These are phyloP conservation scores for Rhinella marina DNA, from an alignment of 2,797 vertebrate genomes.

Conservation along the genomic window DNA sequence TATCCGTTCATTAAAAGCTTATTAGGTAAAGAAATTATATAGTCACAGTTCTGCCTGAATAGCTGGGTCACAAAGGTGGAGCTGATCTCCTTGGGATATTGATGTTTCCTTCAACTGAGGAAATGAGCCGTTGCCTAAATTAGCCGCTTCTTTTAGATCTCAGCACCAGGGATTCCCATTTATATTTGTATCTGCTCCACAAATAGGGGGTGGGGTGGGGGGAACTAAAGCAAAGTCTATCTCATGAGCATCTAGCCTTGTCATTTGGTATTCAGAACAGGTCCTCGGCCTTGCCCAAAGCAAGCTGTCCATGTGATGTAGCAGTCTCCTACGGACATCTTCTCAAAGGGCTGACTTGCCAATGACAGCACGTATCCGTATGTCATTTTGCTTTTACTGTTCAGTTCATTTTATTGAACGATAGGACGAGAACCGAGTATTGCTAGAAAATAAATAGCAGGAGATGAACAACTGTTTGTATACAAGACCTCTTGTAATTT, in stretches of 20 bases:
- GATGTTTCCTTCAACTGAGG: slow-evolving; percentile 78
- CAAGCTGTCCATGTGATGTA: slow-evolving; percentile 79
- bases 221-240: slow-evolving; percentile 63
- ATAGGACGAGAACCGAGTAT: neutral
- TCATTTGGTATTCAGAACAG: slow-evolving; percentile 78
- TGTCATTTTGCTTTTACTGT: slow-evolving; percentile 73
- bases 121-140: slow-evolving; percentile 77
- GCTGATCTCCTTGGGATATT: slow-evolving; percentile 78
- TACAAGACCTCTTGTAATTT: slow-evolving; percentile 30
- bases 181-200: slow-evolving; percentile 74
- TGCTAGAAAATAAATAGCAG: slow-evolving; percentile 19
- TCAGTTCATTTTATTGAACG: neutral
- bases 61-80: slow-evolving; percentile 73
- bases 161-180: slow-evolving; percentile 80
- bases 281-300: slow-evolving; percentile 75
- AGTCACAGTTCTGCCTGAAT: slow-evolving; percentile 73
- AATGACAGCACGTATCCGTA: slow-evolving; percentile 72
- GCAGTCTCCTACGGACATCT: slow-evolving; percentile 72
- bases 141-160: slow-evolving; percentile 76
- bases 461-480: slow-evolving; percentile 42
- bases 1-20: slow-evolving; percentile 79
- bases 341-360: slow-evolving; percentile 72
- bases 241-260: slow-evolving; percentile 69
- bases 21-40: slow-evolving; percentile 77
- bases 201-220: slow-evolving; percentile 55